Evolutionary conservation across 2,888 invertebrate species (phyloP), one percentile per base, ranked within the genome.

Genomic region (Caenorhabditis imperialis): DNA sequence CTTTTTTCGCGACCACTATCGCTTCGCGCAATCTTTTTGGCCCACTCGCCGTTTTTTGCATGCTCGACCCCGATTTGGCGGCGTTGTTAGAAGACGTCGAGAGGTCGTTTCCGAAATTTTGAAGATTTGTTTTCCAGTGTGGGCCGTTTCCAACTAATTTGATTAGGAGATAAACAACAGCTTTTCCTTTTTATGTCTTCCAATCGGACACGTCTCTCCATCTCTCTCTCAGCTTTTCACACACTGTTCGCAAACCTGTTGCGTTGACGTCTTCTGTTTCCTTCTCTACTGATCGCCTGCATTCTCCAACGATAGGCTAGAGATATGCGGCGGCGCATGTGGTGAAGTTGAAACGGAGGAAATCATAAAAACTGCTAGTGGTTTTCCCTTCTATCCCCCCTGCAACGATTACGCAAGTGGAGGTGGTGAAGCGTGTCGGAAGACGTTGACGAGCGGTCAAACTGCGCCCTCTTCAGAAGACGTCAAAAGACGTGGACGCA

Each of bases 21-120:
- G 65, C 40, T 57, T 65, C 65, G 65, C 57, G 65, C 65, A 65
- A 65, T 65, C 65, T 65, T 50, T 62, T 65, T 65, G 42, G 50
- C 40, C 47, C 48, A 30, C 10, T 30, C 30, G 30, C 30, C 7
- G 10, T 30, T 30, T 30, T 6, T 30, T 30, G 30, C 7, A 30
- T 7, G 30, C 6, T 30, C 30, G 10, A 6, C 7, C 10, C 30
- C 6, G 7, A 30, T 30, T 10, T 30, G 30, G 30, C 6, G 30
- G 30, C 6, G 30, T 7, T 30, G 6, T n/a, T n/a, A n/a, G n/a
- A n/a, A n/a, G n/a, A n/a, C n/a, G n/a, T n/a, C n/a, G n/a, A n/a
- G n/a, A n/a, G n/a, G n/a, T n/a, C n/a, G n/a, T n/a, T n/a, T n/a
- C n/a, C n/a, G n/a, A n/a, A n/a, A n/a, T n/a, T n/a, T n/a, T n/a